Evolutionary conservation across 2,113 vertebrate species (phyloP).

Genomic region (Pachyramphus minor): DNA sequence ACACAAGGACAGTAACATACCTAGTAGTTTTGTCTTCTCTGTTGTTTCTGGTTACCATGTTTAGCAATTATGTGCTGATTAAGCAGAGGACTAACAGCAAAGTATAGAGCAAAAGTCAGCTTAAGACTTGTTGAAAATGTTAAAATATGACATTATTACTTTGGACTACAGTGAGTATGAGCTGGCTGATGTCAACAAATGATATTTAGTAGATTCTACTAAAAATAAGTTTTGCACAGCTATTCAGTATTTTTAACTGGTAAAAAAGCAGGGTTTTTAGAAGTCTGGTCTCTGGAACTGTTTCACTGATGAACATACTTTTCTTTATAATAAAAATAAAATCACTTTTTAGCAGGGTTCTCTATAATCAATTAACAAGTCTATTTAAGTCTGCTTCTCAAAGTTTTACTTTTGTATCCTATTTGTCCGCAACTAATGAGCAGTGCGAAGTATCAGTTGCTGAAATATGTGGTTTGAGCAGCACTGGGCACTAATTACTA

Average conservation of each 20-base stretch:
- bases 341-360: background rate
- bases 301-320: background rate
- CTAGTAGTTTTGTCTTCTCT: background rate
- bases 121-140: background rate
- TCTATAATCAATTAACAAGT: background rate
- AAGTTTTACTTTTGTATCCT: background rate
- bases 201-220: background rate
- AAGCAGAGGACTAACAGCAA: background rate
- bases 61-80: background rate
- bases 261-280: background rate
- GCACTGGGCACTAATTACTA: background rate
- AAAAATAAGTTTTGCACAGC: background rate
- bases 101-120: background rate
- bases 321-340: slow-evolving; percentile 21
- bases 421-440: slow-evolving; percentile 9
- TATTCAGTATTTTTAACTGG: background rate
- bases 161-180: background rate
- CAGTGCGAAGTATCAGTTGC: background rate
- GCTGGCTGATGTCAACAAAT: background rate
- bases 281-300: background rate
- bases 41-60: background rate
- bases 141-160: background rate
- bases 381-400: slow-evolving; percentile 2
- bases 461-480: background rate
- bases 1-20: background rate